Evolutionary conservation across 2,113 vertebrate species (phyloP).

Genomic region (Sclerurus mexicanus): DNA sequence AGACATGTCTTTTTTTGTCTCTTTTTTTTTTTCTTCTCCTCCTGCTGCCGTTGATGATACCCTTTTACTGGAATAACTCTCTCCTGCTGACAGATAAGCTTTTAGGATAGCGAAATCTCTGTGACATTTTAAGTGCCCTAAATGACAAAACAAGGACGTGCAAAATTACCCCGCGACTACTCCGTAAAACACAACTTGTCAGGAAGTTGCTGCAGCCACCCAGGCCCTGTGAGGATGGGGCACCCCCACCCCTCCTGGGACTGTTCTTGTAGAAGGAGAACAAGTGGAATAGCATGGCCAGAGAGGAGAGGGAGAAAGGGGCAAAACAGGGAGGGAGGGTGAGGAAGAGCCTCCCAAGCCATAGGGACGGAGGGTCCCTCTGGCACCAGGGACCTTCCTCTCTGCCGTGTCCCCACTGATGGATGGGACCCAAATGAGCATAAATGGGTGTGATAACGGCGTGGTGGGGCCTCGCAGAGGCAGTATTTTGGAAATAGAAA

Average conservation of each 20-base stretch:
- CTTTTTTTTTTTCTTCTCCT: neutral
- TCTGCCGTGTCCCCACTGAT: neutral
- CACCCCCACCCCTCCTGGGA: neutral
- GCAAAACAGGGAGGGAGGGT: rapidly evolving
- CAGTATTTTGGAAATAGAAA: neutral
- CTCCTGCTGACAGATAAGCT: constrained; percentile 67
- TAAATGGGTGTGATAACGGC: rapidly evolving
- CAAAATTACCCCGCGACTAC: constrained; percentile 23
- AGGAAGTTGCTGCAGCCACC: neutral
- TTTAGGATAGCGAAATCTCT: constrained; percentile 56
- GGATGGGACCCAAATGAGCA: neutral
- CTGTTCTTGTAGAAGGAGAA: neutral
- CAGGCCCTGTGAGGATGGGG: neutral
- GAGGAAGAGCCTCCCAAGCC: neutral
- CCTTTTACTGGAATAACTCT: constrained; percentile 68
- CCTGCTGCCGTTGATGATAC: constrained; percentile 40
- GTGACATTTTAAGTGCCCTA: constrained; percentile 68
- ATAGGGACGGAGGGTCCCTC: rapidly evolving
- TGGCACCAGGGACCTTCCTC: neutral
- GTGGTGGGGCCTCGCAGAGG: neutral
- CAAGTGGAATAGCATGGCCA: rapidly evolving
- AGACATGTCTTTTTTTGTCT: neutral
- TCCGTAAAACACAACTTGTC: constrained; percentile 56
- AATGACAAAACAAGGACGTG: constrained; percentile 71
- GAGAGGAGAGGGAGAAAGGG: neutral